Evolutionary conservation across 2,888 invertebrate species (phyloP).

Genomic region (Papilio gigon): DNA sequence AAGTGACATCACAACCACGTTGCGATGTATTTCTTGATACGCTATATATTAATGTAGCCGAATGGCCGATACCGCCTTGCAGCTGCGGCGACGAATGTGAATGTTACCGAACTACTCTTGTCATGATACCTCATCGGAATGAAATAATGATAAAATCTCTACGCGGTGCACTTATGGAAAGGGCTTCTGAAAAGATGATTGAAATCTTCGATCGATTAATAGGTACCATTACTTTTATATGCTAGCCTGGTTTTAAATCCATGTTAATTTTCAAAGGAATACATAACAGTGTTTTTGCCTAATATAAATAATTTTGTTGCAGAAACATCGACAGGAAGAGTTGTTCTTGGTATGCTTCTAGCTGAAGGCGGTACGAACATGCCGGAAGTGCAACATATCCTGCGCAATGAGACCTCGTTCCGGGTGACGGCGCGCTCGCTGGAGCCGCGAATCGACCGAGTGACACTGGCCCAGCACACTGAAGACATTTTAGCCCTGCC

Average conservation of each 20-base stretch:
- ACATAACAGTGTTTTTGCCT: too few species aligned
- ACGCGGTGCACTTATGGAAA: conserved; percentile 67
- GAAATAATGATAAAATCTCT: conserved; percentile 70
- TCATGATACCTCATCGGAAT: conserved; percentile 72
- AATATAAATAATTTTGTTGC: conserved; percentile 46
- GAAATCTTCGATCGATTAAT: conserved; percentile 67
- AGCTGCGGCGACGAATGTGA: conserved; percentile 73
- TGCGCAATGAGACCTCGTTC: conserved; percentile 60
- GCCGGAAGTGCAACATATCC: conserved; percentile 67
- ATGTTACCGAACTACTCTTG: conserved; percentile 67
- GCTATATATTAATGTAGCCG: conserved; percentile 59
- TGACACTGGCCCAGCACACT: conserved; percentile 62
- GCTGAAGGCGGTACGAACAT: conserved; percentile 69
- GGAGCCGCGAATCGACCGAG: conserved; percentile 58
- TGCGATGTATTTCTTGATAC: conserved; percentile 72
- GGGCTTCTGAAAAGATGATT: conserved; percentile 70
- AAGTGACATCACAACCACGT: conserved; percentile 69
- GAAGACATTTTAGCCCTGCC: conserved; percentile 59
- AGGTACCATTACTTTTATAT: conserved; percentile 53
- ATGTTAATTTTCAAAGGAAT: background rate
- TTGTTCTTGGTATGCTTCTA: conserved; percentile 67
- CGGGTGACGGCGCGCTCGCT: conserved; percentile 62
- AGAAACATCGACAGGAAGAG: conserved; percentile 69
- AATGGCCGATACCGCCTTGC: conserved; percentile 72
- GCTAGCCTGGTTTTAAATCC: background rate